These are phyloP conservation scores for Drosophila pseudotalamancana DNA, from an alignment of 2,888 invertebrate genomes.

Conservation along the genomic window DNA sequence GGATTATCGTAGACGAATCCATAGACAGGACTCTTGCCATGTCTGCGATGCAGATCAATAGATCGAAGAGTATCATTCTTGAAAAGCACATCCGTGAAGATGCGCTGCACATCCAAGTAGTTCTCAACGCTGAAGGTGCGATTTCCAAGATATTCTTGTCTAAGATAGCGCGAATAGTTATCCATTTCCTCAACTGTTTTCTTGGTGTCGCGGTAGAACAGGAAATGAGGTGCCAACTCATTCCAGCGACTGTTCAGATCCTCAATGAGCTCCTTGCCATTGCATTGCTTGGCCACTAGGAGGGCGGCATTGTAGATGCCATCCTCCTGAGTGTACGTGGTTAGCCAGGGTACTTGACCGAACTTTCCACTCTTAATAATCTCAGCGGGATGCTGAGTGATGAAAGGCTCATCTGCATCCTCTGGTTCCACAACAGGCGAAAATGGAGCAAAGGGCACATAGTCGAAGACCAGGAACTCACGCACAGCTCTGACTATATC, in stretches of 20 bases:
- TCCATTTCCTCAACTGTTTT: conserved; percentile 23
- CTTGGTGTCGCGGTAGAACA: conserved; percentile 24
- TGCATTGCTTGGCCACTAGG: conserved; percentile 2
- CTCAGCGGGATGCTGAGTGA: conserved; percentile 88
- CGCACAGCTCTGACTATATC: conserved; percentile 29
- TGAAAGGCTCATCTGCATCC: conserved; percentile 86
- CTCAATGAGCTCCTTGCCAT: conserved; percentile 28
- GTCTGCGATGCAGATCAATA: conserved; percentile 82
- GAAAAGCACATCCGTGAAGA: conserved; percentile 89
- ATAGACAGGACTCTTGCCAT: conserved; percentile 49
- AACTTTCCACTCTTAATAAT: conserved; percentile 87
- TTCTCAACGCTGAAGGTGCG: conserved; percentile 84
- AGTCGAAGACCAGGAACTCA: conserved; percentile 85
- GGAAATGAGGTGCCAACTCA: conserved; percentile 30
- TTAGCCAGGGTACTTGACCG: conserved; percentile 88
- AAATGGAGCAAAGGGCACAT: conserved; percentile 89
- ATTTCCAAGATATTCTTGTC: conserved; percentile 27
- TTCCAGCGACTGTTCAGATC: conserved; percentile 28
- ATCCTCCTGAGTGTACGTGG: conserved; percentile 84
- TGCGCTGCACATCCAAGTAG: conserved; percentile 83
- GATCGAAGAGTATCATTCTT: conserved; percentile 86
- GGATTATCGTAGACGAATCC: conserved; percentile 86
- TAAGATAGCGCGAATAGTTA: conserved; percentile 7
- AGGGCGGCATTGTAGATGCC: conserved; percentile 30
- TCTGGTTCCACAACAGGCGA: conserved; percentile 88